A percentile compares a stretch with the other conserved stretches of the same genome.
These are phyloP conservation scores for Allacma fusca DNA, from an alignment of 2,888 invertebrate species.

Conservation along the genomic window DNA sequence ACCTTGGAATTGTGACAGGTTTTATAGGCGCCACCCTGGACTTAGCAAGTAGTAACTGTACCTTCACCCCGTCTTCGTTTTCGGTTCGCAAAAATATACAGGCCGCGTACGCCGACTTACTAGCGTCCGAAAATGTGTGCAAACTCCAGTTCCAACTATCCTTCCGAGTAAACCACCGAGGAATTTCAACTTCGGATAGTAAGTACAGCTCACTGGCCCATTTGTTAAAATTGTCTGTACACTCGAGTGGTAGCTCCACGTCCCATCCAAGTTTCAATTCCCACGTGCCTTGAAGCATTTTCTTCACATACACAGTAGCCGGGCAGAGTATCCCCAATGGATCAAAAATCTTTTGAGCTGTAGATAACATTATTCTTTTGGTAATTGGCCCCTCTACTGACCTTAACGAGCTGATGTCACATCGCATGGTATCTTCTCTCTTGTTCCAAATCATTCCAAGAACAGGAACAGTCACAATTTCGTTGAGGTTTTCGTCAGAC, in stretches of 20 bases:
- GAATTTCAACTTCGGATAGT: background rate
- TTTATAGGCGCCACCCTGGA: too few species aligned
- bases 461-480: background rate
- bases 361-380: background rate
- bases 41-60: too few species aligned
- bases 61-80: too few species aligned
- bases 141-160: constrained; percentile 39
- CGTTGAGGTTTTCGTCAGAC: too few species aligned
- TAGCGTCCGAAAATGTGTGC: constrained; percentile 62
- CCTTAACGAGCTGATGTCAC: background rate
- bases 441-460: background rate
- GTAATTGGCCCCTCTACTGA: background rate
- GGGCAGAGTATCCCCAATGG: constrained; percentile 2
- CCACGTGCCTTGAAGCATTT: background rate
- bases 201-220: constrained; percentile 50
- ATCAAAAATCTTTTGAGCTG: background rate
- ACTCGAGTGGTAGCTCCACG: constrained; percentile 20
- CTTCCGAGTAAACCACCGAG: constrained; percentile 38
- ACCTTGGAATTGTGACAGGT: too few species aligned
- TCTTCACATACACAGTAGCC: background rate
- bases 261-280: background rate
- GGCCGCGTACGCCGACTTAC: constrained; percentile 60
- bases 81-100: constrained; percentile 58
- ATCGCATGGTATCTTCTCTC: background rate
- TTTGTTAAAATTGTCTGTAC: background rate